Evolutionary conservation across 2,797 vertebrate species (phyloP), one percentile per base, ranked within the genome.

Genomic region (Kryptolebias ocellatus): DNA sequence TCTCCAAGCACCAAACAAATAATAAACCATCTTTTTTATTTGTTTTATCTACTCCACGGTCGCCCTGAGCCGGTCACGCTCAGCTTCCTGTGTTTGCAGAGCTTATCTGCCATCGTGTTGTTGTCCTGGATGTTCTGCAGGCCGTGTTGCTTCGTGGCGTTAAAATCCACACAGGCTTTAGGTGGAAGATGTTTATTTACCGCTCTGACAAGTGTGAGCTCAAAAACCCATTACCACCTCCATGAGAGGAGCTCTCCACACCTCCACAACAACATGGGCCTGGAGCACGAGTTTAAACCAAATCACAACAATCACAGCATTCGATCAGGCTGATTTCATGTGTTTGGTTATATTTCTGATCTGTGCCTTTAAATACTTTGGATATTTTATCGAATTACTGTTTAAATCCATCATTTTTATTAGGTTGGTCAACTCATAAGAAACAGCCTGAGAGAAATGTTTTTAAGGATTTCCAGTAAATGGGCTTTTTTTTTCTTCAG

Each of bases 171-270:
- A 60, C 46, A 49, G 53, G 66, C 42, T 54, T 81, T 17, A n/a
- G 63, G 84, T 79, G 71, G 78, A 78, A 88, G 66, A 79, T 76
- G 58, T 78, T 67, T 70, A 80, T 86, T 82, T 75, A 78, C 50
- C 16, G 20, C 76, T 81, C 60, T 77, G 87, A 84, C 83, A 84
- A 86, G 80, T 60, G 44, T 70, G 69, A 73, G 74, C 72, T 78
- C 76, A 86, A 80, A 79, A 87, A 81, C 76, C 89, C 79, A 84
- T 90, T 85, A 83, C 76, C 76, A 74, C 76, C 72, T 50, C 6
- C 67, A 87, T 80, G 84, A 88, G 80, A 89, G 80, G 74, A 81
- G 80, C 73, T 73, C 76, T 80, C 76, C 64, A 65, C 71, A 62
- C 49, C 65, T 64, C 72, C 67, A 12, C 66, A 67, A 81, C 71